These are phyloP conservation scores for Hippasteria phrygiana DNA, from an alignment of 53 echinoderm and acorn worm species.

Conservation along the genomic window DNA sequence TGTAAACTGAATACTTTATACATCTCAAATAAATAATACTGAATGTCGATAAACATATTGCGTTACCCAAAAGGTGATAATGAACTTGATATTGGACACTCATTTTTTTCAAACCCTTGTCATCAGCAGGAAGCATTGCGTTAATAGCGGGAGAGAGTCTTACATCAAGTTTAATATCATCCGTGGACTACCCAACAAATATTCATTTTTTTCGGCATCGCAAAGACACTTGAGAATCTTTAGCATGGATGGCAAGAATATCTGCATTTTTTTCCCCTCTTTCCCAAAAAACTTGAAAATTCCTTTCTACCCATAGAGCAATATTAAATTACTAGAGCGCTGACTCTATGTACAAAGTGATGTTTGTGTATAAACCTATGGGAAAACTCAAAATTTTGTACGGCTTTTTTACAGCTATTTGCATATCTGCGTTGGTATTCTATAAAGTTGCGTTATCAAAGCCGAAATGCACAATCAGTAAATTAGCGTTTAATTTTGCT, in stretches of 20 bases:
- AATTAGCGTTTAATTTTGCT: too few species aligned
- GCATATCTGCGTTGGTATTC: too few species aligned
- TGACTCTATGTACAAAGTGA: too few species aligned
- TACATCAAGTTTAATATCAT: not conserved
- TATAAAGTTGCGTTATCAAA: too few species aligned
- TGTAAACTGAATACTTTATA: slow-evolving; percentile 11
- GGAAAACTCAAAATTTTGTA: too few species aligned
- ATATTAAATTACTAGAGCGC: too few species aligned
- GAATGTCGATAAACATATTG: slow-evolving; percentile 23
- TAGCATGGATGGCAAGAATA: slow-evolving; percentile 48
- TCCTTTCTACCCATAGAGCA: too few species aligned
- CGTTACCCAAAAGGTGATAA: slow-evolving; percentile 6
- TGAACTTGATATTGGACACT: not conserved
- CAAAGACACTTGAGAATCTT: slow-evolving; percentile 12
- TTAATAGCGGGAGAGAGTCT: slow-evolving; percentile 30
- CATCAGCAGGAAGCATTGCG: slow-evolving; percentile 14
- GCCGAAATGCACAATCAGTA: too few species aligned
- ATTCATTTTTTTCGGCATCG: not conserved
- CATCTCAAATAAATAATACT: slow-evolving; percentile 60
- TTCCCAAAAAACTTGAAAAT: not conserved
- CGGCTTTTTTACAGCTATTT: too few species aligned
- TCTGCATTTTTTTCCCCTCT: slow-evolving; percentile 50
- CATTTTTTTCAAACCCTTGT: slow-evolving; percentile 41
- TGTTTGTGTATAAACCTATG: too few species aligned
- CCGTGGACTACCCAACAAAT: slow-evolving; percentile 11